Evolutionary conservation across 2,113 vertebrate genomes (phyloP).

Genomic region (Nicator chloris): DNA sequence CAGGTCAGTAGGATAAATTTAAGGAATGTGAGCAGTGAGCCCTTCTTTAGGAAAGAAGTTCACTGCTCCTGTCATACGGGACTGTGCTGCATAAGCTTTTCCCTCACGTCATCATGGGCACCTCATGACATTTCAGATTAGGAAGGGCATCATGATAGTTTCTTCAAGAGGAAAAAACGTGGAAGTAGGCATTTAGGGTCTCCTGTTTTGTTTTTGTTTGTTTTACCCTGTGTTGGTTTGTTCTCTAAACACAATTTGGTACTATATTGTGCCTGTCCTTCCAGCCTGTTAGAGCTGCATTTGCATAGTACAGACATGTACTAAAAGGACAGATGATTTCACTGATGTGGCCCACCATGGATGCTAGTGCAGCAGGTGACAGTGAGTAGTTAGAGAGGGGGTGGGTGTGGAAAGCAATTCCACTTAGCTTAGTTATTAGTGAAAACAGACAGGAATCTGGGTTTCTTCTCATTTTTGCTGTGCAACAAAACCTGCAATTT

Average conservation of each 20-base stretch:
- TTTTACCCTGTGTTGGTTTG: neutral
- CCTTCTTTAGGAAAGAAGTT: neutral
- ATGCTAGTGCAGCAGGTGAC: neutral
- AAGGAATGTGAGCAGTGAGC: neutral
- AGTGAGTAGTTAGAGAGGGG: neutral
- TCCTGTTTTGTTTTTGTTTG: neutral
- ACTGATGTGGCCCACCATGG: neutral
- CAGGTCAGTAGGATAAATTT: neutral
- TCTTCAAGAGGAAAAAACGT: neutral
- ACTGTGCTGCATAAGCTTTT: neutral
- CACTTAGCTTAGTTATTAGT: neutral
- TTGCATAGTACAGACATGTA: neutral
- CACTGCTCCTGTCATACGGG: rapidly evolving
- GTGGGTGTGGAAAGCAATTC: neutral
- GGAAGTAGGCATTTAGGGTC: neutral
- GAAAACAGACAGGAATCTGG: neutral
- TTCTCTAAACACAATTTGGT: neutral
- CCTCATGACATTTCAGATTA: neutral
- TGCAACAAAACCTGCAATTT: neutral
- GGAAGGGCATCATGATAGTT: rapidly evolving
- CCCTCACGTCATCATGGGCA: neutral
- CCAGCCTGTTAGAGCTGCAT: neutral
- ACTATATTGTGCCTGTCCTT: neutral
- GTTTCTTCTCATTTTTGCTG: neutral
- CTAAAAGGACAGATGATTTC: neutral